A percentile compares a stretch with the other conserved stretches of the same genome.
Evolutionary conservation across 2,113 vertebrate species (phyloP).

Genomic region (Alethe castanea): DNA sequence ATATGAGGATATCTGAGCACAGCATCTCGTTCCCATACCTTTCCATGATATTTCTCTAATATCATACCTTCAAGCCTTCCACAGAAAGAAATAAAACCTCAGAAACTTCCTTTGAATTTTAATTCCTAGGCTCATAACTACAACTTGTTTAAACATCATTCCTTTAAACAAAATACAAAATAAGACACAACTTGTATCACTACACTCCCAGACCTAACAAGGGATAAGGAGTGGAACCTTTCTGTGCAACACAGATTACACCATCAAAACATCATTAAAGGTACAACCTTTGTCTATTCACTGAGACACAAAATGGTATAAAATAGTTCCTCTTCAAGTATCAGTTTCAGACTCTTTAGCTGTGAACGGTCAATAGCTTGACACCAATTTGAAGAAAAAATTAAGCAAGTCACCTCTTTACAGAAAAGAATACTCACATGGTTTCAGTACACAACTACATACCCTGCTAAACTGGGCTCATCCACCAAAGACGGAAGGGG

Average conservation of each 20-base stretch:
- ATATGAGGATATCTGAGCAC: neutral
- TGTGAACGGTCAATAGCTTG: neutral
- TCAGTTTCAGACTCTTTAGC: neutral
- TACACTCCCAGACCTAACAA: neutral
- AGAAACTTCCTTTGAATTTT: neutral
- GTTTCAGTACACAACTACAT: neutral
- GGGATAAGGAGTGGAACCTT: neutral
- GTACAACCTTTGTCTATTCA: neutral
- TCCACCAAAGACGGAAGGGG: rapidly evolving
- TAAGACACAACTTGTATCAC: neutral
- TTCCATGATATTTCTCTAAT: neutral
- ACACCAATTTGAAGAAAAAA: neutral
- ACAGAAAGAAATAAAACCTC: neutral
- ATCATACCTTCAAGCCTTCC: neutral
- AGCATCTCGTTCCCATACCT: neutral
- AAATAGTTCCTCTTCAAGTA: neutral
- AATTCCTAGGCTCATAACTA: neutral
- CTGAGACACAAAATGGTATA: neutral
- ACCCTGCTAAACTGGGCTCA: neutral
- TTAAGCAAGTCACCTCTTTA: neutral
- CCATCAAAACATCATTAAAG: neutral
- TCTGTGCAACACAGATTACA: neutral
- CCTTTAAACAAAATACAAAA: neutral
- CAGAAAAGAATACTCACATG: neutral
- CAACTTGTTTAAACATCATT: neutral